A percentile compares a stretch with the other conserved stretches of the same genome.
Evolutionary conservation across 2,797 vertebrate species (phyloP).

Genomic region (Smutsia gigantea): DNA sequence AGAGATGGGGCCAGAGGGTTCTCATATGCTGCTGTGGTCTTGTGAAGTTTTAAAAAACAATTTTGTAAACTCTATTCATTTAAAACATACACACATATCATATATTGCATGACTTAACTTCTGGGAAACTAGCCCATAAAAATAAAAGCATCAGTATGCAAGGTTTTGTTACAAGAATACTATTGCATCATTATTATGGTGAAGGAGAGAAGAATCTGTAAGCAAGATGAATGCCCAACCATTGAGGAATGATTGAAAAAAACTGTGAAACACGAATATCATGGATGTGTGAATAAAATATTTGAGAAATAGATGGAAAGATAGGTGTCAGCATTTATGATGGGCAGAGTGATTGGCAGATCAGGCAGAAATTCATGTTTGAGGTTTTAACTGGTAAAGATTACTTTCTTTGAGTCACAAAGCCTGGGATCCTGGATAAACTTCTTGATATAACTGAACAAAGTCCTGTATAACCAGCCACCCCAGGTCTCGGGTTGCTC

Average conservation of each 20-base stretch:
- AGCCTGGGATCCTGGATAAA: not conserved
- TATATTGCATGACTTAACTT: slow-evolving; percentile 39
- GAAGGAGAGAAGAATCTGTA: slow-evolving; percentile 1
- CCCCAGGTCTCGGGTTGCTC: not conserved
- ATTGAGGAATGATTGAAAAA: not conserved
- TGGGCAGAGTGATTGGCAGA: not conserved
- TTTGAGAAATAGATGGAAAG: not conserved
- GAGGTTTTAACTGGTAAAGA: not conserved
- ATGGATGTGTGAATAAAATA: not conserved
- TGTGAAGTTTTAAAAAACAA: slow-evolving; percentile 40
- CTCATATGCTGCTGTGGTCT: not conserved
- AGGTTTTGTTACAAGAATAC: not conserved
- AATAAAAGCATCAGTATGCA: slow-evolving; percentile 40
- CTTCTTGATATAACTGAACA: not conserved
- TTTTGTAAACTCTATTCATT: slow-evolving; percentile 2
- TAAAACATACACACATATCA: not conserved
- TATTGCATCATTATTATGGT: not conserved
- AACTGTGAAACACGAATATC: not conserved
- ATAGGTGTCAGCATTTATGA: not conserved
- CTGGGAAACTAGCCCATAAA: slow-evolving; percentile 52
- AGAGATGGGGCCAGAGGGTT: not conserved
- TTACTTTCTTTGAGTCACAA: not conserved
- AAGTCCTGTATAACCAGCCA: too few species aligned
- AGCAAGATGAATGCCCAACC: not conserved
- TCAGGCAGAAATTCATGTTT: not conserved